Evolutionary conservation across 37 sponge, comb jelly and placozoan species (phyloP), one percentile per base, ranked within the genome.

Genomic region (Halichondria panicea): DNA sequence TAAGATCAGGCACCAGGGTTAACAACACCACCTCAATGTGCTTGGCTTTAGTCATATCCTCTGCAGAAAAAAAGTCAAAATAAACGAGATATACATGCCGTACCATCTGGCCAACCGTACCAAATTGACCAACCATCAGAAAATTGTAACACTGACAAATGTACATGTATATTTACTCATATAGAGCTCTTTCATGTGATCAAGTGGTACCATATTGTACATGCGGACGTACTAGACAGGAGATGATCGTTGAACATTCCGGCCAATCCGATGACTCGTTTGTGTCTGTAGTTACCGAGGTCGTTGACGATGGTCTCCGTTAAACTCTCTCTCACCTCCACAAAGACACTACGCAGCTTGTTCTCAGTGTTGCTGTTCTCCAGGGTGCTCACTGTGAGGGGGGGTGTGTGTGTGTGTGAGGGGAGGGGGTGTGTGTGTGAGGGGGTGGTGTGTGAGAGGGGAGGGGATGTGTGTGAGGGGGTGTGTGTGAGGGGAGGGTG

Each of bases 181-280:
- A 59, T n/a, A 59, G 22, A 25, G 28, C 27, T 22, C 25, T 8
- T 59, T 24, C 22, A 59, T n/a, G 22, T 13, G 11, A n/a, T 59
- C 8, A 8, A 25, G 28, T n/a, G 61, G 27, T n/a, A 59, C 28
- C 22, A 59, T 59, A n/a, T 59, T 59, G 27, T n/a, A 7, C 61
- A 59, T 22, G 25, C 28, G 0, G 30, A 40, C 82, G 64, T 22
- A 87, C 87, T 77, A 28, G 80, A 40, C 34, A 90, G 68, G 31
- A 78, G 38, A 27, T 90, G 77, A 42, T 90, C 91, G 19, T 86
- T 86, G 72, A 75, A 90, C 68, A 90, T 76, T 63, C 86, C 59
- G 5, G 81, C 91, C 37, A 90, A 60, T 32, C 91, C 91, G 41
- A 90, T 66, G 18, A 77, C 53, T 54, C 91, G 35, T 78, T 84